Evolutionary conservation across 2,113 vertebrate species (phyloP).

Genomic region (Nymphicus hollandicus): DNA sequence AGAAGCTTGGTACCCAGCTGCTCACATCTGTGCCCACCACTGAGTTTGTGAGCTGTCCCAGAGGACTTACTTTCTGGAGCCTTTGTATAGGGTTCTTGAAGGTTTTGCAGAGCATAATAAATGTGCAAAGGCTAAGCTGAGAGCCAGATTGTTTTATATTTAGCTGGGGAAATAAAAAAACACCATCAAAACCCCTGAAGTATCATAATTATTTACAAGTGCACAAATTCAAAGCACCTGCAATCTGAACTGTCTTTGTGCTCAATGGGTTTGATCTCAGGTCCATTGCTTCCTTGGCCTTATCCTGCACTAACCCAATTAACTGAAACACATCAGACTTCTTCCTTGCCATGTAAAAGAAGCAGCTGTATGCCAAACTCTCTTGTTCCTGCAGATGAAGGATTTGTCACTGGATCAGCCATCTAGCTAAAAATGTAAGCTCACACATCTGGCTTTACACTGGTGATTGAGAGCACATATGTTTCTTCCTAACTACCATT

Average conservation of each 20-base stretch:
- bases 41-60: neutral
- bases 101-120: neutral
- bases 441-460: neutral
- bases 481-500: neutral
- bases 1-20: neutral
- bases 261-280: neutral
- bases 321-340: neutral
- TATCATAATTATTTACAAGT: neutral
- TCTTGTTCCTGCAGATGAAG: neutral
- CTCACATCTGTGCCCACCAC: neutral
- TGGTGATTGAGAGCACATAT: neutral
- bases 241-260: neutral
- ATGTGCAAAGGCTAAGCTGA: neutral
- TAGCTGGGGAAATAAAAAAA: neutral
- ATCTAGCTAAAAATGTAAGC: neutral
- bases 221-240: neutral
- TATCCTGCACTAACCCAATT: neutral
- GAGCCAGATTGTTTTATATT: neutral
- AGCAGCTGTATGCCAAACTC: neutral
- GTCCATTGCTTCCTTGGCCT: neutral
- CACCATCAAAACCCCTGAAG: neutral
- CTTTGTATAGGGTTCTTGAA: neutral
- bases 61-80: neutral
- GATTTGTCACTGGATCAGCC: neutral
- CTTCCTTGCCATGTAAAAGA: neutral